These are phyloP conservation scores for Blastobasis adustella DNA, from an alignment of 2,888 invertebrate genomes.

Conservation along the genomic window DNA sequence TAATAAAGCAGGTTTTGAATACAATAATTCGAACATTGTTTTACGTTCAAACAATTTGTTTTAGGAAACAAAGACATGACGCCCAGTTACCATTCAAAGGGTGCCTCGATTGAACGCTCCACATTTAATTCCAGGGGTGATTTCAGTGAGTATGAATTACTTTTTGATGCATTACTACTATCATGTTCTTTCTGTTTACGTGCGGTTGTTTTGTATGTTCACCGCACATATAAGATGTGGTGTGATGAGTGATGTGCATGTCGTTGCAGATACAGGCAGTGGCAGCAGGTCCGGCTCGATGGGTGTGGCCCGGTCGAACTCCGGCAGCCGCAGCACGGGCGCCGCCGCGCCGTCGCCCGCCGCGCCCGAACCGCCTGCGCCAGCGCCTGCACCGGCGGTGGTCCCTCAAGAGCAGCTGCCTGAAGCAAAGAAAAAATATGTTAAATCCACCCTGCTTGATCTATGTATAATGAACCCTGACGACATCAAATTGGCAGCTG, in stretches of 20 bases:
- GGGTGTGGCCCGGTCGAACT: slow-evolving; percentile 41
- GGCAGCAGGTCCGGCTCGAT: slow-evolving; percentile 49
- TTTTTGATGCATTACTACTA: not conserved
- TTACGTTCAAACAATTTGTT: slow-evolving; percentile 2
- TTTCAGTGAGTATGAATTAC: slow-evolving; percentile 40
- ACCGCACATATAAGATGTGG: not conserved
- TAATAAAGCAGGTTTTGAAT: not conserved
- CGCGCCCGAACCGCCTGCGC: slow-evolving; percentile 14
- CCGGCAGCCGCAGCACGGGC: slow-evolving; percentile 38
- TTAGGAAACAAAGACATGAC: slow-evolving; percentile 52
- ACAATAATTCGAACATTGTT: not conserved
- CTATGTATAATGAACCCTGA: slow-evolving; percentile 44
- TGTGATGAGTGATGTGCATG: not conserved
- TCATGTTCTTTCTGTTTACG: not conserved
- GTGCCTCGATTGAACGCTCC: slow-evolving; percentile 65
- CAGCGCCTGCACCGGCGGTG: slow-evolving; percentile 20
- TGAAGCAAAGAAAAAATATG: slow-evolving; percentile 42
- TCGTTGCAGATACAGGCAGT: slow-evolving; percentile 26
- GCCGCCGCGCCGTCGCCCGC: slow-evolving; percentile 25
- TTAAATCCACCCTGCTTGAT: slow-evolving; percentile 46
- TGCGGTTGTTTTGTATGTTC: not conserved
- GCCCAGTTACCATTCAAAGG: slow-evolving; percentile 56
- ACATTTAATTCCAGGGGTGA: slow-evolving; percentile 62
- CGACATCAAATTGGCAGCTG: slow-evolving; percentile 42
- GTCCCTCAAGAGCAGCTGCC: slow-evolving; percentile 45